Evolutionary conservation across 1,140 invertebrate genomes (phyloP).

Genomic region (Lasaia peninsularis): DNA sequence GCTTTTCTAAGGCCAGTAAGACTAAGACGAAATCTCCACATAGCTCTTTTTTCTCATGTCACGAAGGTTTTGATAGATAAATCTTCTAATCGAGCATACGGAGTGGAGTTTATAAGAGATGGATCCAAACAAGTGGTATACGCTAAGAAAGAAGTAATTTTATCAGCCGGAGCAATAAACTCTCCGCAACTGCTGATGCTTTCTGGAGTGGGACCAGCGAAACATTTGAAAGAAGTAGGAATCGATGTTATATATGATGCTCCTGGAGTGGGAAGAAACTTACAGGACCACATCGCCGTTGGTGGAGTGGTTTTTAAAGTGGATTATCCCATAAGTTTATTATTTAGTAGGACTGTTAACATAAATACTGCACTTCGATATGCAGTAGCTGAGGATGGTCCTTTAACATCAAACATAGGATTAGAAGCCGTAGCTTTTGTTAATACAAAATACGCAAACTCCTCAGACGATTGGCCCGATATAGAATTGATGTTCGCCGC

Average conservation of each 20-base stretch:
- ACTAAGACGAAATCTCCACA: conserved; percentile 84
- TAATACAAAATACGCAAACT: conserved; percentile 90
- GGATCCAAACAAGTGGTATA: conserved; percentile 81
- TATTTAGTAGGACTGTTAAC: conserved; percentile 87
- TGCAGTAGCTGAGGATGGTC: conserved; percentile 87
- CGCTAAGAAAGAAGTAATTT: conserved; percentile 87
- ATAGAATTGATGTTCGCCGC: conserved; percentile 93
- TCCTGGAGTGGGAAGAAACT: conserved; percentile 87
- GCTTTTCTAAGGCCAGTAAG: conserved; percentile 88
- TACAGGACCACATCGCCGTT: conserved; percentile 91
- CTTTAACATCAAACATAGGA: conserved; percentile 88
- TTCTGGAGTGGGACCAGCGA: conserved; percentile 87
- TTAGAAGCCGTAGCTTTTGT: conserved; percentile 91
- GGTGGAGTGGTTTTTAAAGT: conserved; percentile 88
- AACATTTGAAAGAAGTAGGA: conserved; percentile 83
- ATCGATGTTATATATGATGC: conserved; percentile 84
- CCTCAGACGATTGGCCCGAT: conserved; percentile 91
- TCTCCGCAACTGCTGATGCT: conserved; percentile 91
- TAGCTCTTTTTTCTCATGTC: conserved; percentile 86
- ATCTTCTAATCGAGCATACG: conserved; percentile 82
- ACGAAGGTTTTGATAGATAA: conserved; percentile 88
- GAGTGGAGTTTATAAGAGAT: conserved; percentile 86
- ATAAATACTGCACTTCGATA: conserved; percentile 87
- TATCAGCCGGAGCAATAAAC: conserved; percentile 87
- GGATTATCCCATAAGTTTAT: conserved; percentile 87